phyloP scores from a whole-genome alignment of 2,113 vertebrate species.

The Sylvia atricapilla region DNA sequence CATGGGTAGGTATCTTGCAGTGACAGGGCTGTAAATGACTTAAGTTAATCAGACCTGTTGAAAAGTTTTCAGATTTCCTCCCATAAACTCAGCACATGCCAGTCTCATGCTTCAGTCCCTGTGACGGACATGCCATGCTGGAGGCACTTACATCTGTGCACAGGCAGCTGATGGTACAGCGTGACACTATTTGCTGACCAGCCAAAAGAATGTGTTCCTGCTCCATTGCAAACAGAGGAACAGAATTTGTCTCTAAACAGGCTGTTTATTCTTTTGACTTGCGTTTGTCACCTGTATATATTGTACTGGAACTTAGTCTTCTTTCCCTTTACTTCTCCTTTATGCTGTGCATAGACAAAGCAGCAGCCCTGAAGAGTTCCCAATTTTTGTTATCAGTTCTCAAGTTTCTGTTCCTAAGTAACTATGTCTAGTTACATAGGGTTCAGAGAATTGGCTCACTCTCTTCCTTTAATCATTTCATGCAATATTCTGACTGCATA shows the following conservation, averaged over 20 bases:
- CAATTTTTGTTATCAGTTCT: not conserved
- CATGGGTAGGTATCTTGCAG: not conserved
- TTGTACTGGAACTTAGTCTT: not conserved
- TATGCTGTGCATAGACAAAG: not conserved
- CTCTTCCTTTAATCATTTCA: not conserved
- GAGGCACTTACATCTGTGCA: not conserved
- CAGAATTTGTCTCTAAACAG: not conserved
- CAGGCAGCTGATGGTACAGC: not conserved
- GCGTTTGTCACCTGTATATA: not conserved
- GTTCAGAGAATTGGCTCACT: not conserved
- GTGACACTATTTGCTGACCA: not conserved
- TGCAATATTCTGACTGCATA: not conserved
- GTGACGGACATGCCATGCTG: accelerated
- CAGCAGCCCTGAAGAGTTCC: not conserved
- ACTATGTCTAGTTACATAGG: not conserved
- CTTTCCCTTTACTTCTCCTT: not conserved
- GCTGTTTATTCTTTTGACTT: not conserved
- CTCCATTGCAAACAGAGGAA: not conserved
- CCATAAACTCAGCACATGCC: not conserved
- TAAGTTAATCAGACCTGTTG: not conserved
- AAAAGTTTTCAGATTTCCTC: not conserved
- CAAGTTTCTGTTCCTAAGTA: conserved; percentile 26
- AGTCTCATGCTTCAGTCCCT: not conserved
- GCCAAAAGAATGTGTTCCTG: not conserved
- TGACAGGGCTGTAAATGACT: not conserved